These are phyloP conservation scores for Rhaphigaster nebulosa DNA, from an alignment of 2,888 invertebrate species.

Conservation along the genomic window DNA sequence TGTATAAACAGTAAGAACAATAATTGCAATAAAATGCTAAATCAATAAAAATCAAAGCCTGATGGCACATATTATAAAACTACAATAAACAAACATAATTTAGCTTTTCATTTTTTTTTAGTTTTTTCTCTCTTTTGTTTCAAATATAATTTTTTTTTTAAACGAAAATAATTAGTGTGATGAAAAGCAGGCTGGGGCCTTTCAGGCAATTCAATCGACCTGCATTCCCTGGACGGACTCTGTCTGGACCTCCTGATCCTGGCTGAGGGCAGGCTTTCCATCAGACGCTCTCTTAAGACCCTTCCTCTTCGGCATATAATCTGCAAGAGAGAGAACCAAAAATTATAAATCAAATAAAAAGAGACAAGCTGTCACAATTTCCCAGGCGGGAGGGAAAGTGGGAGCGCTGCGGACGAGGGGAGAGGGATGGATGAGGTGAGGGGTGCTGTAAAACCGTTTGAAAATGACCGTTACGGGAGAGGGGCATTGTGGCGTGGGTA, in stretches of 20 bases:
- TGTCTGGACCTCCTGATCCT: neutral
- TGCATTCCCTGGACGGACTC: neutral
- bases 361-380: neutral
- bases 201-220: slow-evolving; percentile 11
- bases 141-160: neutral
- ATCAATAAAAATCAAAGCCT: slow-evolving; percentile 47
- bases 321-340: neutral
- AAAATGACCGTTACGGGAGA: neutral
- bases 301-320: slow-evolving; percentile 15
- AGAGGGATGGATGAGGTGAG: neutral
- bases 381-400: neutral
- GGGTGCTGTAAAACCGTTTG: slow-evolving; percentile 10
- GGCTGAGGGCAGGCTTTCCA: neutral
- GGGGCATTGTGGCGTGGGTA: slow-evolving; percentile 14
- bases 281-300: neutral
- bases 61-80: slow-evolving; percentile 42
- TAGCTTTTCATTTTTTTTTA: neutral
- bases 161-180: slow-evolving; percentile 29
- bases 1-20: slow-evolving; percentile 10
- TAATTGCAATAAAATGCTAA: slow-evolving; percentile 14
- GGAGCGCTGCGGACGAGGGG: too few species aligned
- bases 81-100: neutral
- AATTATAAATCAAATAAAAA: neutral
- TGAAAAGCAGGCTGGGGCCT: neutral
- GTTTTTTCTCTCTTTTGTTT: neutral